A percentile compares a stretch with the other conserved stretches of the same genome.
Evolutionary conservation across 2,113 vertebrate species (phyloP).

Genomic region (Danionella cerebrum): DNA sequence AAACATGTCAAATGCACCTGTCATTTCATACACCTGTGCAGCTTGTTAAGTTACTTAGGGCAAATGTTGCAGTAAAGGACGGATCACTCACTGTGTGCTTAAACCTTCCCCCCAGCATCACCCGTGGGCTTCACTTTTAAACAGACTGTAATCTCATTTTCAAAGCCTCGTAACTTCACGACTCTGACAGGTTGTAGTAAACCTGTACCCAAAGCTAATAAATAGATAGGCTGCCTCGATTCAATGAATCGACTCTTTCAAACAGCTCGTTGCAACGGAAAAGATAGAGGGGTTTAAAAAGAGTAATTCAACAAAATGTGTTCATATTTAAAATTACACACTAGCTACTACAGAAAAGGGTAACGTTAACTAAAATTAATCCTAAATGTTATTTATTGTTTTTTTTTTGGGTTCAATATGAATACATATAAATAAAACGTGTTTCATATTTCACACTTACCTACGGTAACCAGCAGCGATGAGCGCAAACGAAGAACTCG

Average conservation of each 20-base stretch:
- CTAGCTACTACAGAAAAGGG: too few relatives aligned
- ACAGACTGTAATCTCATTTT: background rate
- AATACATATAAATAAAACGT: too few relatives aligned
- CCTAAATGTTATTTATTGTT: too few relatives aligned
- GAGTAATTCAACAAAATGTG: background rate
- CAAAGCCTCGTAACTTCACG: background rate
- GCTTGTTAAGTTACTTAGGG: background rate
- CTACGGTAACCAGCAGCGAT: background rate
- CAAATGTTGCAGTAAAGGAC: background rate
- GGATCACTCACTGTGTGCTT: background rate
- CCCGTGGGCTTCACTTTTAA: background rate
- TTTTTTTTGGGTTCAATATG: too few relatives aligned
- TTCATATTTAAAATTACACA: background rate
- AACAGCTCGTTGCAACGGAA: background rate
- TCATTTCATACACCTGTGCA: background rate
- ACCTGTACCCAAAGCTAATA: background rate
- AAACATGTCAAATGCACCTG: background rate
- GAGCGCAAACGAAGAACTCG: background rate
- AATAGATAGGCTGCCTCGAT: background rate
- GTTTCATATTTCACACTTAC: conserved; percentile 5
- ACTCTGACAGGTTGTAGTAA: background rate
- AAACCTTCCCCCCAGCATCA: background rate
- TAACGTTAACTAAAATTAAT: too few relatives aligned
- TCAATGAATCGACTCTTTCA: background rate
- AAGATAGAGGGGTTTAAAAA: too few relatives aligned